Evolutionary conservation across 2,797 vertebrate species (phyloP), one percentile per base, ranked within the genome.

Genomic region (Anguilla anguilla): DNA sequence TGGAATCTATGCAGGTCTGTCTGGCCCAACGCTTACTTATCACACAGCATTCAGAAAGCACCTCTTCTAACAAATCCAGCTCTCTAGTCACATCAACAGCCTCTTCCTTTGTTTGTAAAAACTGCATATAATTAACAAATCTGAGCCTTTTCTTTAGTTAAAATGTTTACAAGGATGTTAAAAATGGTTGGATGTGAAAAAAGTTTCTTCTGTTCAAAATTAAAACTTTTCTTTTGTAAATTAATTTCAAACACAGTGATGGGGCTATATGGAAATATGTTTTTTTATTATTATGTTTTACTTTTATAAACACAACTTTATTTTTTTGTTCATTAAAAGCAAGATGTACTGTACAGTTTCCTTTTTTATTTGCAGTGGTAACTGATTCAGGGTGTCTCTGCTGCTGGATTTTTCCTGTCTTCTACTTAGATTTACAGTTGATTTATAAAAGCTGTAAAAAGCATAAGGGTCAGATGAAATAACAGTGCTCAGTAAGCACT

Each of bases 111-210:
- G 39, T 83, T 83, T 82, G 79, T 83, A 39, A 87, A 83, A 67
- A 83, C 61, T 83, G 81, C 59, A 83, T 83, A 25, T 82, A 87
- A 87, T 83, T 43, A 83, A 87, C n/a, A 39, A 13, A 15, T 82
- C 25, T 49, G 55, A 53, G n/a, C 67, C 46, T 82, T 82, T 59
- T 51, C n/a, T 61, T 53, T n/a, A 1, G n/a, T 51, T 86, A 22
- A 79, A 79, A 25, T 39, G 19, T 82, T 87, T 87, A 83, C 46
- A n/a, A 43, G 15, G 11, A 57, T 61, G 25, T 28, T 64, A 43
- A 64, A 79, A 55, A 46, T 46, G 51, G 51, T 53, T 53, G 51
- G 51, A 53, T 53, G 51, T 53, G 11, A 53, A 46, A 19, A 39
- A 59, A 59, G 57, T 59, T 43, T 74, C 3, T 74, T 74, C 31